A percentile compares a stretch with the other conserved stretches of the same genome.
Conservation (phyloP, 1,140 invertebrate genomes). For the Hylaeus volcanicus region DNA sequence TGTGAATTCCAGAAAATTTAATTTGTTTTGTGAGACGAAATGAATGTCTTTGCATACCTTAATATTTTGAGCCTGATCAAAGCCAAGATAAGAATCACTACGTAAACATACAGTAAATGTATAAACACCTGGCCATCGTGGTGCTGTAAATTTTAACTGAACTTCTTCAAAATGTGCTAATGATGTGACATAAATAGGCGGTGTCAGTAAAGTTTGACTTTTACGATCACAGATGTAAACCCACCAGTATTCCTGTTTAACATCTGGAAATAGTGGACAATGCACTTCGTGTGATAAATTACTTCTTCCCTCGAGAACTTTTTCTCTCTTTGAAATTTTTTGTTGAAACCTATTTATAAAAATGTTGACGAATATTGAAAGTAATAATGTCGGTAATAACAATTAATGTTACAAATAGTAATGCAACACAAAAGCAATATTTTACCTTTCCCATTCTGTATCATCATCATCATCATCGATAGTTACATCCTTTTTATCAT, state of each 20-base stretch:
- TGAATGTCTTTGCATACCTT: constrained; percentile 82
- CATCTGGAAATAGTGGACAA: constrained; percentile 96
- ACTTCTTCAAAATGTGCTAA: constrained; percentile 91
- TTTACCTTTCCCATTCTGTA: constrained; percentile 86
- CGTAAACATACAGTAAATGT: constrained; percentile 96
- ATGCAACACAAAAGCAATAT: constrained; percentile 19
- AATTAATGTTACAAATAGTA: not conserved
- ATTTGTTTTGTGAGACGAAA: not conserved
- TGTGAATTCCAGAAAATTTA: not conserved
- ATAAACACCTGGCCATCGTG: constrained; percentile 94
- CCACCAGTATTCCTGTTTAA: constrained; percentile 99
- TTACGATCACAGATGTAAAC: constrained; percentile 98
- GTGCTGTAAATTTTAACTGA: constrained; percentile 96
- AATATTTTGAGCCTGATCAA: constrained; percentile 94
- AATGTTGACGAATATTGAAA: not conserved
- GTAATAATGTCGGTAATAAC: constrained; percentile 6
- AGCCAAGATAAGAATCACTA: constrained; percentile 95
- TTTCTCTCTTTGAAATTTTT: constrained; percentile 90
- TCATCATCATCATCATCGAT: constrained; percentile 88
- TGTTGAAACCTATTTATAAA: constrained; percentile 83
- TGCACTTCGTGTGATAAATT: constrained; percentile 97
- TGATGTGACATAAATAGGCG: constrained; percentile 94
- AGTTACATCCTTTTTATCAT: constrained; percentile 83
- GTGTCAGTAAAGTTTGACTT: constrained; percentile 92
- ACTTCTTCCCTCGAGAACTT: constrained; percentile 94